Evolutionary conservation across 2,113 vertebrate genomes (phyloP), one percentile per base, ranked within the genome.

Genomic region (Garra rufa): DNA sequence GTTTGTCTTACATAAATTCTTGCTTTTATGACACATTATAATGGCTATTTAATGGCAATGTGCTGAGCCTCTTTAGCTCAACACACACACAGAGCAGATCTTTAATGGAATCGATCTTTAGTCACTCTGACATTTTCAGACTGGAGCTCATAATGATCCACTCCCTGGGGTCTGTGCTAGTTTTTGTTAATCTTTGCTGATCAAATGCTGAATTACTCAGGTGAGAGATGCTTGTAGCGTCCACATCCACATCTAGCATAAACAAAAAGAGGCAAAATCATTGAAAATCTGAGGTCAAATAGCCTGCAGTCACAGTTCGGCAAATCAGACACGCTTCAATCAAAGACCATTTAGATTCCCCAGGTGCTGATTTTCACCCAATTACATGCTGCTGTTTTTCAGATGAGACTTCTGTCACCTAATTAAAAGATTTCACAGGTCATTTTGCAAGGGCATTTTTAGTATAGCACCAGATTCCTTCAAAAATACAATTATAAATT

Each of bases 61-160:
- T 44, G 77, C 43, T 30, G n/a, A 43, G 24, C 50, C 43, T 38
- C 13, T 76, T 75, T 41, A 75, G 41, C 59, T 41, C 17, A 17
- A 34, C 61, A 41, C 82, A 67, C 41, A 74, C 69, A 52, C 19
- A 34, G 28, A 80, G 44, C 28, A 48, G 48, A 52, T 85, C 55
- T 75, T 81, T 85, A 85, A 80, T 63, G 65, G 67, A 75, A 85
- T 85, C 77, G 77, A 81, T 85, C 71, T 85, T 61, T 50, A 85
- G 55, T 41, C 84, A 75, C 55, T 28, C 26, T 85, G 84, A 55
- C 84, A 85, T 85, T 85, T 85, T 74, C 43, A 59, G 46, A 75
- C 43, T 63, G 65, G 24, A 9, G 13, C 69, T 81, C 67, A 81
- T 81, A 81, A 74, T 63, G 77, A 80, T 73, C 77, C 30, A 4